Evolutionary conservation across 1,140 invertebrate genomes (phyloP).

Genomic region (Drosophila bipectinata): DNA sequence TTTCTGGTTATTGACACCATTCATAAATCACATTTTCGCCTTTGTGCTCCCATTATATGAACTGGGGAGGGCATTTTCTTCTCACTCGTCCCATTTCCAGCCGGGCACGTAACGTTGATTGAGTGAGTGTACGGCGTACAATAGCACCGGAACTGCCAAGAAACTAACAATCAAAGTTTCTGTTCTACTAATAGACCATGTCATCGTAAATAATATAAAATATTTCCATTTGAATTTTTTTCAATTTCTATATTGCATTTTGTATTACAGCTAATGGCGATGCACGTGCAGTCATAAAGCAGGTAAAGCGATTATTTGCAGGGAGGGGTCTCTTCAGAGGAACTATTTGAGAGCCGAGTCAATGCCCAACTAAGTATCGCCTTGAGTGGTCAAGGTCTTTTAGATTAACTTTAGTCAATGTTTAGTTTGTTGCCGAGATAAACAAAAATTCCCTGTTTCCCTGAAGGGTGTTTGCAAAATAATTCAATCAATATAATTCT

Average conservation of each 20-base stretch:
- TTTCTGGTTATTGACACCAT: slow-evolving; percentile 1
- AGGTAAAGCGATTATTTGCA: not conserved
- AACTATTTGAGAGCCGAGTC: slow-evolving; percentile 18
- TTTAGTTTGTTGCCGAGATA: not conserved
- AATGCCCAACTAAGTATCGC: slow-evolving; percentile 41
- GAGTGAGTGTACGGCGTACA: slow-evolving; percentile 10
- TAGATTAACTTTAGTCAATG: not conserved
- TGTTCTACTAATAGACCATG: slow-evolving; percentile 36
- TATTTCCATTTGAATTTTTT: slow-evolving; percentile 7
- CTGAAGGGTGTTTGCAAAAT: too few relatives aligned
- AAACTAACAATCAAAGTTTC: not conserved
- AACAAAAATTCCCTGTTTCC: not conserved
- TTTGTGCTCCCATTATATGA: not conserved
- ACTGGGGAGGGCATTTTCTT: not conserved
- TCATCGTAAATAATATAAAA: slow-evolving; percentile 47
- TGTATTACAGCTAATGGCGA: not conserved
- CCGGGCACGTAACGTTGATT: not conserved
- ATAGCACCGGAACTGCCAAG: slow-evolving; percentile 36
- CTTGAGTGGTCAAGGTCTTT: slow-evolving; percentile 39
- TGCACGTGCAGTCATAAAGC: slow-evolving; percentile 1
- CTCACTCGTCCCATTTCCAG: not conserved
- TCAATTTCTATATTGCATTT: slow-evolving; percentile 6
- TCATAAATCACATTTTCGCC: slow-evolving; percentile 1
- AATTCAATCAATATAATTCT: too few relatives aligned
- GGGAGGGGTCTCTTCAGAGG: not conserved